Conservation (phyloP, 2,113 vertebrate species). For the Actinemys pallida region DNA sequence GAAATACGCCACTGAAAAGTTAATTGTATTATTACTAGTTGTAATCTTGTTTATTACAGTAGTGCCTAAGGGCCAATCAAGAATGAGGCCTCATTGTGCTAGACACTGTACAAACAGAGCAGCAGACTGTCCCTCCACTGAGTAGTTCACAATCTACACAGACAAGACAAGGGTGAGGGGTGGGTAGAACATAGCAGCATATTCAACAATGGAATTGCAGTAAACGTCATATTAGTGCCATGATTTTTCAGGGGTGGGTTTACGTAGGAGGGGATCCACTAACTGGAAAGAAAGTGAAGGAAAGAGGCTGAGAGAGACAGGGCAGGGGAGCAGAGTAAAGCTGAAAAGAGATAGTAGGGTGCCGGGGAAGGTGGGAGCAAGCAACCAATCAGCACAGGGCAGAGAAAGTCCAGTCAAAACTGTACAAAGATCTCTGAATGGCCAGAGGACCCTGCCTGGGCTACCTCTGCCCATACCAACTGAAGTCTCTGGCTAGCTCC, state of each 20-base stretch:
- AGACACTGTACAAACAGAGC: not conserved
- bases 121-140: not conserved
- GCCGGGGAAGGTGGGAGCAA: not conserved
- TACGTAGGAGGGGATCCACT: not conserved
- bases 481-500: not conserved
- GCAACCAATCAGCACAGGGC: not conserved
- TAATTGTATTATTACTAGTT: not conserved
- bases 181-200: not conserved
- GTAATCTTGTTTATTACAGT: not conserved
- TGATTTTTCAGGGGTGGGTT: not conserved
- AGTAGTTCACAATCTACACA: not conserved
- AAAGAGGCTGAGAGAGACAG: not conserved
- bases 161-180: not conserved
- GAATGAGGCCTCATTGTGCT: not conserved
- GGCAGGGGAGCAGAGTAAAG: not conserved
- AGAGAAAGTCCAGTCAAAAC: not conserved
- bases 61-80: not conserved
- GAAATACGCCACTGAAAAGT: not conserved
- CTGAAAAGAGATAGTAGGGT: not conserved
- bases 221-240: not conserved
- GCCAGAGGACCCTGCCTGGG: not conserved
- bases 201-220: not conserved
- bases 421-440: not conserved
- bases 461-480: not conserved
- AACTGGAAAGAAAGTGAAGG: not conserved